Evolutionary conservation across 2,113 vertebrate species (phyloP).

Genomic region (Cololabis saira): DNA sequence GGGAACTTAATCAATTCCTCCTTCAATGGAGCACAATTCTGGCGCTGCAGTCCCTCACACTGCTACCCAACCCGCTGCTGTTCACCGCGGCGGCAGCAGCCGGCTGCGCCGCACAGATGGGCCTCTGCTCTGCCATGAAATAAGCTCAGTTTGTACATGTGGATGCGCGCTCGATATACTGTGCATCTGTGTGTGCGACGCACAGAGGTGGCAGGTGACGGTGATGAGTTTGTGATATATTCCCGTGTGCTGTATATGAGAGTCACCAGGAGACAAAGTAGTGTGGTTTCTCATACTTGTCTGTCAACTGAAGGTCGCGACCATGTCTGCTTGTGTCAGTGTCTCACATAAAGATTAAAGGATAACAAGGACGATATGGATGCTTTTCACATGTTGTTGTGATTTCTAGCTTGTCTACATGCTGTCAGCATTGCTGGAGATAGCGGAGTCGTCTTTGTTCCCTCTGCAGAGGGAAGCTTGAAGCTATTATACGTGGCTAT

Average conservation of each 20-base stretch:
- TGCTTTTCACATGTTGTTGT: slow-evolving; percentile 28
- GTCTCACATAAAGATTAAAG: slow-evolving; percentile 26
- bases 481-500: slow-evolving; percentile 38
- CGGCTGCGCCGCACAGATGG: slow-evolving; percentile 63
- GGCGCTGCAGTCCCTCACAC: slow-evolving; percentile 48
- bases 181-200: neutral
- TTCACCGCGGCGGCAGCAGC: slow-evolving; percentile 41
- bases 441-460: slow-evolving; percentile 42
- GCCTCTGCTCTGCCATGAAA: slow-evolving; percentile 73
- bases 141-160: slow-evolving; percentile 36
- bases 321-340: slow-evolving; percentile 24
- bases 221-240: slow-evolving; percentile 41
- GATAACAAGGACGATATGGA: slow-evolving; percentile 47
- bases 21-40: slow-evolving; percentile 61
- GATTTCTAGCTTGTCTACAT: slow-evolving; percentile 32
- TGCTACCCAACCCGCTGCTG: slow-evolving; percentile 51
- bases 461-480: slow-evolving; percentile 36
- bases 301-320: slow-evolving; percentile 56
- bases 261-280: slow-evolving; percentile 26
- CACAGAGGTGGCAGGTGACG: slow-evolving; percentile 30
- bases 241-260: slow-evolving; percentile 20
- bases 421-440: slow-evolving; percentile 31
- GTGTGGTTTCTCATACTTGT: slow-evolving; percentile 5
- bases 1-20: slow-evolving; percentile 70
- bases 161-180: slow-evolving; percentile 4